phyloP scores from a whole-genome alignment of 2,113 vertebrate species.

The Aspiorhynchus laticeps region DNA sequence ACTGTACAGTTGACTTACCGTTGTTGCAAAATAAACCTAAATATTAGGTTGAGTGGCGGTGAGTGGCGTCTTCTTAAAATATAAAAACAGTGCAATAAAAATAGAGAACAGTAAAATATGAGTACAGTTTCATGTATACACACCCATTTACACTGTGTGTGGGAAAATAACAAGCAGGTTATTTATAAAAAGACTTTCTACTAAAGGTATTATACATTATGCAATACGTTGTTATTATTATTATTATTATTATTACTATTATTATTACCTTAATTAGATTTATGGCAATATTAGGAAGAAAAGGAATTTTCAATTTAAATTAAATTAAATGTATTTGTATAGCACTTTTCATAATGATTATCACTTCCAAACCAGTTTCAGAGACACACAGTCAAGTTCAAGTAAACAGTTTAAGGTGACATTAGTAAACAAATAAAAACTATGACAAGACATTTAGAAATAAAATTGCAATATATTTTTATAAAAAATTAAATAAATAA shows the following conservation, averaged over 20 bases:
- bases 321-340: background rate
- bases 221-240: too few relatives aligned
- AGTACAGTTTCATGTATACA: background rate
- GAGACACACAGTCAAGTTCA: background rate
- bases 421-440: too few relatives aligned
- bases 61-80: background rate
- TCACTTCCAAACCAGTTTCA: background rate
- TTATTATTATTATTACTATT: background rate
- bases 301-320: background rate
- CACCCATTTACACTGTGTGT: too few relatives aligned
- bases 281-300: background rate
- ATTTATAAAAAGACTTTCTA: background rate
- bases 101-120: background rate
- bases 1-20: background rate
- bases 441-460: too few relatives aligned
- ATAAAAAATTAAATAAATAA: too few relatives aligned
- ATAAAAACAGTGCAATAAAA: background rate
- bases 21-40: background rate
- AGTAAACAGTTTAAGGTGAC: background rate
- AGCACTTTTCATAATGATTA: background rate
- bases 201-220: background rate
- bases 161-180: too few relatives aligned
- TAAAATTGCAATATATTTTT: too few relatives aligned
- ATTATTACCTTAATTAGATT: background rate
- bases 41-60: too few relatives aligned